These are phyloP conservation scores for Potorous gilbertii DNA, from an alignment of 2,797 vertebrate species.

Conservation along the genomic window DNA sequence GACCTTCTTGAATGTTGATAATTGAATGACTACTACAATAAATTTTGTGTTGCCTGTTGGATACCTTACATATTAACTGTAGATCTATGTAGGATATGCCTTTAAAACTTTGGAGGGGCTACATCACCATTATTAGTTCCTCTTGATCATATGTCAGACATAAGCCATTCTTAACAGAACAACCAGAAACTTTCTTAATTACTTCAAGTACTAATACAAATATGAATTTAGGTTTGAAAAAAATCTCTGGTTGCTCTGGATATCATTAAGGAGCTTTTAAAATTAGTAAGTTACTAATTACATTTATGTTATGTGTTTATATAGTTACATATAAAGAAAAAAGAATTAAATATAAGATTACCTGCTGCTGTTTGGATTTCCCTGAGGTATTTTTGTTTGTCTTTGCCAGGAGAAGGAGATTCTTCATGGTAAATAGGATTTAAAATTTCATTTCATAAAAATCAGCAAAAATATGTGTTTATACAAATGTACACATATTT, in stretches of 20 bases:
- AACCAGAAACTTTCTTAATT: conserved; percentile 80
- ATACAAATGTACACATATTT: conserved; percentile 13
- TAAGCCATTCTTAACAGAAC: conserved; percentile 85
- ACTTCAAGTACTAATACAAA: conserved; percentile 80
- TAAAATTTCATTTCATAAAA: conserved; percentile 70
- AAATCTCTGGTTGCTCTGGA: conserved; percentile 76
- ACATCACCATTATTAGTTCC: conserved; percentile 83
- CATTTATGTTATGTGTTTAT: conserved; percentile 57
- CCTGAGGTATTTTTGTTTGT: conserved; percentile 41
- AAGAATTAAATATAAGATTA: conserved; percentile 73
- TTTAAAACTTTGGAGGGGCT: conserved; percentile 88
- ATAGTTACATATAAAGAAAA: conserved; percentile 79
- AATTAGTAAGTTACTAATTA: conserved; percentile 82
- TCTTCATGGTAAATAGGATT: conserved; percentile 67
- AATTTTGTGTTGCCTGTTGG: conserved; percentile 96
- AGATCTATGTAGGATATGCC: conserved; percentile 95
- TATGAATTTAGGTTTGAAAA: conserved; percentile 75
- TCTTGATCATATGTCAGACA: conserved; percentile 79
- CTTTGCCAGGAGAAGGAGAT: conserved; percentile 71
- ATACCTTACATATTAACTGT: conserved; percentile 98
- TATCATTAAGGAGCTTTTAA: conserved; percentile 78
- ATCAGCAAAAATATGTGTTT: conserved; percentile 45
- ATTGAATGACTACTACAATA: conserved; percentile 91
- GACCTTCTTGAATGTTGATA: conserved; percentile 91
- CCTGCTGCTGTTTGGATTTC: conserved; percentile 74